Evolutionary conservation across 2,888 invertebrate genomes (phyloP).

Genomic region (Tipula lateralis): DNA sequence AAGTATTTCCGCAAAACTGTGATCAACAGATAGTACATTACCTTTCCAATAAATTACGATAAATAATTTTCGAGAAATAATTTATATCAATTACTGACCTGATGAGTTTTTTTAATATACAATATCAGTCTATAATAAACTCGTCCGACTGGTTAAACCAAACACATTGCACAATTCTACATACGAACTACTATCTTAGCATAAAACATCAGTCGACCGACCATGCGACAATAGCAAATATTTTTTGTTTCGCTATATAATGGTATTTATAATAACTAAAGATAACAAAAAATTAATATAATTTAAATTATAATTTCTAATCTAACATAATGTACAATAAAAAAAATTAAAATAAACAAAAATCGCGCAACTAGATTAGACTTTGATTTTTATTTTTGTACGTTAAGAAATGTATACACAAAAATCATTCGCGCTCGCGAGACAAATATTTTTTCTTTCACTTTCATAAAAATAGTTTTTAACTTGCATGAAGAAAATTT

Average conservation of each 20-base stretch:
- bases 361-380: neutral
- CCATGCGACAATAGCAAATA: neutral
- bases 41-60: neutral
- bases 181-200: neutral
- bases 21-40: too few relatives aligned
- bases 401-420: neutral
- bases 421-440: neutral
- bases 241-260: neutral
- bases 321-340: neutral
- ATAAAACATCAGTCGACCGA: neutral
- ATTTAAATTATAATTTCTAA: slow-evolving; percentile 1
- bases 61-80: neutral
- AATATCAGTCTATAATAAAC: neutral
- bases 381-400: neutral
- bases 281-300: slow-evolving; percentile 13
- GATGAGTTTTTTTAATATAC: neutral
- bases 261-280: neutral
- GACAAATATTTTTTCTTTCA: neutral
- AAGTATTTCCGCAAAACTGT: too few relatives aligned
- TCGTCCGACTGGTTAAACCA: neutral
- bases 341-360: neutral
- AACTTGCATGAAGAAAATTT: neutral
- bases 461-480: neutral
- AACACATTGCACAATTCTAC: neutral
- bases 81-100: neutral